Evolutionary conservation across 2,888 invertebrate genomes (phyloP), one percentile per base, ranked within the genome.

Genomic region (Disparrhopalites patrizii): DNA sequence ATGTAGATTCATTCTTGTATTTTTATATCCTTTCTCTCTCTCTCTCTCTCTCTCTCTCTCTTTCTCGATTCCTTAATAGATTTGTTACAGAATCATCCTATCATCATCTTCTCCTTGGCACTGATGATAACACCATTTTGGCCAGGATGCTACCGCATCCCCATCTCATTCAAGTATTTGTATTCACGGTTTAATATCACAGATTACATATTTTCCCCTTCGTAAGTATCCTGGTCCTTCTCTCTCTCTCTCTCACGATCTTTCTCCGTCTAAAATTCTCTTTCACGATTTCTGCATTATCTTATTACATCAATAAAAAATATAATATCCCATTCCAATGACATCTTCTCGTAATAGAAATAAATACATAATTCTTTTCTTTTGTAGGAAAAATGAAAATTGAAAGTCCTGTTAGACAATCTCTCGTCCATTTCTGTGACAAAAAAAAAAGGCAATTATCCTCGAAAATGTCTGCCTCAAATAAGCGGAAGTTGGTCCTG

Each of bases 61-160:
- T 23, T 7, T 23, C 25, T 13, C 56, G 18, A 23, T 8, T 20
- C 51, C 31, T 61, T 50, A 61, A 61, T 61, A 61, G 60, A 61
- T 50, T 61, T 61, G 50, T 61, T n/a, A 47, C 20, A 60, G 58
- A 60, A 40, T 31, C 31, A 18, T 2, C 18, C 30, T 20, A 36
- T 36, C n/a, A 28, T 52, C 27, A 23, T 52, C 30, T 52, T 27
- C 27, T 52, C 27, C n/a, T 4, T 10, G 30, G 47, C 27, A 30
- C 18, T 8, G 52, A 52, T 52, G 30, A 38, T 33, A 36, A 38
- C 13, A 50, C 20, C 23, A 61, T 27, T 43, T 60, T 50, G 33
- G 18, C 23, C 51, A 43, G 27, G 28, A 43, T 28, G 38, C 25
- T 58, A 47, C 47, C 58, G 40, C 30, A 27, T 43, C 18, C 20